Percentiles rank a stretch among this genome's conserved stretches.
These are phyloP conservation scores for Spilosoma lubricipeda DNA, from an alignment of 2,888 invertebrate species.

Conservation along the genomic window DNA sequence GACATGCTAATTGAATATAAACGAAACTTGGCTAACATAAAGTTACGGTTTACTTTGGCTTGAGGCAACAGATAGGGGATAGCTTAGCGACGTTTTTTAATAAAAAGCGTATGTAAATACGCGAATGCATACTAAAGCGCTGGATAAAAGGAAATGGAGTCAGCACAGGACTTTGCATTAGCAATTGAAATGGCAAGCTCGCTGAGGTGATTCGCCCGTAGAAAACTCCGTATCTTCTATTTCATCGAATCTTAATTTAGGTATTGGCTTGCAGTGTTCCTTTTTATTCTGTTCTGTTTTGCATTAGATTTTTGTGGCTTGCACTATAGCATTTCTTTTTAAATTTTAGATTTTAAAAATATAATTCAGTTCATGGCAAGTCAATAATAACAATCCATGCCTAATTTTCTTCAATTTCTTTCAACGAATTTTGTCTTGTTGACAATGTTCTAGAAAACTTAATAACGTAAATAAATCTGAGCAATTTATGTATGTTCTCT, in stretches of 20 bases:
- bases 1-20: neutral
- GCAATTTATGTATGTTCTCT: too few relatives aligned
- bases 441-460: too few relatives aligned
- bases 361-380: neutral
- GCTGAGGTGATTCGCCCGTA: constrained; percentile 27
- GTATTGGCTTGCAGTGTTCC: constrained; percentile 14
- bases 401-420: neutral
- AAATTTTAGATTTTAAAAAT: neutral
- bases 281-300: neutral
- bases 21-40: neutral
- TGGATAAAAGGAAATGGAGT: constrained; percentile 45
- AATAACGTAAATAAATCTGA: too few relatives aligned
- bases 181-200: constrained; percentile 61
- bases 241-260: constrained; percentile 36
- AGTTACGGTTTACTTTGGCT: constrained; percentile 7
- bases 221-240: constrained; percentile 34
- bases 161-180: constrained; percentile 51
- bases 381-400: neutral
- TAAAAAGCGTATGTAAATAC: constrained; percentile 54
- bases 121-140: constrained; percentile 56
- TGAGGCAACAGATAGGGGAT: constrained; percentile 5
- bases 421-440: too few relatives aligned
- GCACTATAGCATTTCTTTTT: neutral
- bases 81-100: constrained; percentile 26
- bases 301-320: neutral